Base-by-base conservation (phyloP, 2,113 vertebrate genomes). In the Cyrtonyx montezumae region DNA sequence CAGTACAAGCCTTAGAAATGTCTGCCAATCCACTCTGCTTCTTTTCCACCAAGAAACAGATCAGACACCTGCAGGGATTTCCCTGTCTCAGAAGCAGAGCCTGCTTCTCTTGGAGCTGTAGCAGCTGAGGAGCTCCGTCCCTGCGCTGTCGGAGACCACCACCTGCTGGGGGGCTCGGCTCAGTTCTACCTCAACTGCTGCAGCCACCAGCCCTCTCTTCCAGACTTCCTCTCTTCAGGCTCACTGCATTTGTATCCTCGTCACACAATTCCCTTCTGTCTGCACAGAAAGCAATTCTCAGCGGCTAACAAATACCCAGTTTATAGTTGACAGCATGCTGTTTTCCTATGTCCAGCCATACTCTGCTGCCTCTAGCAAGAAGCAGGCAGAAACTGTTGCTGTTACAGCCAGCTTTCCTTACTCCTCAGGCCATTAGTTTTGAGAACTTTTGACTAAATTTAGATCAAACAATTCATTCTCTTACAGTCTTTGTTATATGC, bases 151-250 rank as follows among this genome's bases (percentile, higher is more conserved):
- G 4, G 67, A 82, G 67, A 90, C 76, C 88, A 80, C 55, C 77
- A 69, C 40, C 73, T 88, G 65, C 92, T 65, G 88, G 88, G 51
- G 91, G 48, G 53, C 69, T 87, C 58, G 3, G 55, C 90, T 70
- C 30, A 4, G 6, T 22, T 32, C 74, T 59, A 34, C 83, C 75
- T 2, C 28, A 8, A 34, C 70, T 25, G 75, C 63, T 6, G 15
- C 49, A 3, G 58, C 80, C 77, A 2, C 74, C 1, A 4, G n/a
- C 51, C 56, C 32, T 58, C 43, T 8, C 26, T 34, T 11, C 43
- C 9, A 1, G 76, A 46, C 75, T 19, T 20, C 5, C 22, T 45
- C 76, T 62, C 17, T 36, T 45, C 88, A 9, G 71, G 9, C 59
- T 43, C 26, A 1, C 1, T 37, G 30, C 61, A 6, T 43, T 70